Evolutionary conservation across 2,797 vertebrate genomes (phyloP).

Genomic region (Craterocephalus amniculus): DNA sequence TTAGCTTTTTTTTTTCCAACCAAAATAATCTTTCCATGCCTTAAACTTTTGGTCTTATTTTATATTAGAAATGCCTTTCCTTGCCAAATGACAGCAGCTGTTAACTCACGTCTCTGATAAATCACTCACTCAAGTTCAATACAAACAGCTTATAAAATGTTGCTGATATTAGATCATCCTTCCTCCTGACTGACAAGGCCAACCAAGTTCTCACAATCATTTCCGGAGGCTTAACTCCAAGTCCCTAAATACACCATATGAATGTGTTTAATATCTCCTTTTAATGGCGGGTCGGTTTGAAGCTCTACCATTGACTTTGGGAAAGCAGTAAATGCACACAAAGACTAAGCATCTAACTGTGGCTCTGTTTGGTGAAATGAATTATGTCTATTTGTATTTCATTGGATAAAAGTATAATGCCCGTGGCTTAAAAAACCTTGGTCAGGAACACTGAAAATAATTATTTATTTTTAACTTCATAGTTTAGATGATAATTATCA

Average conservation of each 20-base stretch:
- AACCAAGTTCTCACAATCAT: neutral
- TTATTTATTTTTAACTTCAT: neutral
- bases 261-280: neutral
- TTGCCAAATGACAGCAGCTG: neutral
- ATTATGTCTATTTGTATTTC: constrained; percentile 23
- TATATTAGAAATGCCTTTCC: neutral
- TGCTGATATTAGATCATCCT: neutral
- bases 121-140: neutral
- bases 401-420: constrained; percentile 48
- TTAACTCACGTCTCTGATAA: neutral
- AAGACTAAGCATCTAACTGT: neutral
- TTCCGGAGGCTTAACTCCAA: neutral
- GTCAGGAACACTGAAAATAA: neutral
- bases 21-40: neutral
- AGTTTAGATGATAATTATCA: neutral
- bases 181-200: neutral
- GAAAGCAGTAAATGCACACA: constrained; percentile 13
- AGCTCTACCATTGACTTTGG: constrained; percentile 31
- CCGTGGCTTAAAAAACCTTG: neutral
- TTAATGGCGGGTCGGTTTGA: neutral
- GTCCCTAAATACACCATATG: neutral
- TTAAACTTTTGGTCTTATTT: neutral
- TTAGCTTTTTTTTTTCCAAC: neutral
- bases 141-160: neutral
- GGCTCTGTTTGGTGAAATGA: constrained; percentile 50